Conservation (phyloP, 2,888 invertebrate species). For the Trichogramma dendrolimi region DNA sequence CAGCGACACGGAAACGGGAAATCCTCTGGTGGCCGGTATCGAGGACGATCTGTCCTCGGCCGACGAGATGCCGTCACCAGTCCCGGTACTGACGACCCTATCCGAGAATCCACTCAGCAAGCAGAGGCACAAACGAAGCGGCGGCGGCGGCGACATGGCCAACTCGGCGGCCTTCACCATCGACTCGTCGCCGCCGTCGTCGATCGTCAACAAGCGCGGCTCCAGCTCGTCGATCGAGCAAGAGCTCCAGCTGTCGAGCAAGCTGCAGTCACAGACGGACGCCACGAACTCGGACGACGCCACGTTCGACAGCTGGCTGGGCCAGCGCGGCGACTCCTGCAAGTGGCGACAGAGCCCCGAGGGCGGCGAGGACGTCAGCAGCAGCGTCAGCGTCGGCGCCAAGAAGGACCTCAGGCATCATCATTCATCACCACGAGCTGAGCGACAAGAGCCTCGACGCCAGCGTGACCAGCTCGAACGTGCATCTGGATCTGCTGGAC, state of each 20-base stretch:
- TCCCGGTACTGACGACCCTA: constrained; percentile 38
- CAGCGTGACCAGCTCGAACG: constrained; percentile 57
- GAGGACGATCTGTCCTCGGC: constrained; percentile 79
- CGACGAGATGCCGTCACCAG: constrained; percentile 51
- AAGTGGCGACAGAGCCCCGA: constrained; percentile 73
- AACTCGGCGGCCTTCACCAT: constrained; percentile 38
- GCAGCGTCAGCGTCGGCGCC: constrained; percentile 52
- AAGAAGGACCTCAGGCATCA: constrained; percentile 53
- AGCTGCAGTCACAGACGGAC: constrained; percentile 36
- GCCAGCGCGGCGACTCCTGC: constrained; percentile 55
- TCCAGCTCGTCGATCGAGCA: constrained; percentile 47
- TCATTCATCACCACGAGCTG: constrained; percentile 34
- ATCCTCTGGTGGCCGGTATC: constrained; percentile 77
- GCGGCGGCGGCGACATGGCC: constrained; percentile 36
- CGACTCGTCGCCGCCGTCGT: constrained; percentile 24
- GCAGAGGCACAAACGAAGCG: constrained; percentile 43
- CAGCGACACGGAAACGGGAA: constrained; percentile 68
- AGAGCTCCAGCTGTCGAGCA: constrained; percentile 41
- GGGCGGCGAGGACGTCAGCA: constrained; percentile 61
- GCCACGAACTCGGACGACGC: constrained; percentile 41
- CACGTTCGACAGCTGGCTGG: constrained; percentile 61
- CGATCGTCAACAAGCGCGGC: constrained; percentile 40
- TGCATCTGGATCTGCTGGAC: constrained; percentile 54
- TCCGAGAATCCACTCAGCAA: constrained; percentile 48
- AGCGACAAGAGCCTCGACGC: constrained; percentile 50